Base-by-base conservation (phyloP, 2,797 vertebrate species). In the Pantherophis vulpinus region DNA sequence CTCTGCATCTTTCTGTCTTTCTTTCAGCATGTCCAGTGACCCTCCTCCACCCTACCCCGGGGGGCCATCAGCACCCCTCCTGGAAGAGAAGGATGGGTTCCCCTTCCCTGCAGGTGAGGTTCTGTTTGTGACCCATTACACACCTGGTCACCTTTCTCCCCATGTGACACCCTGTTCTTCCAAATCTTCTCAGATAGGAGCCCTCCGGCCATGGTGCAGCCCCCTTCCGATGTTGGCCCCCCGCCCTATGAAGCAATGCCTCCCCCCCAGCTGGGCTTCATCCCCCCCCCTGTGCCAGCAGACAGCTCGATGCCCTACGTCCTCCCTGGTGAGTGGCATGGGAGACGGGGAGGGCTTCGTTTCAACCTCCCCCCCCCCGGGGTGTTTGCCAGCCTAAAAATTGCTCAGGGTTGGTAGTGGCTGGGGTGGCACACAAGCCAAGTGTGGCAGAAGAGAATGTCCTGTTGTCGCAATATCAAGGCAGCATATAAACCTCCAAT, bases 1-100 rank as follows among this genome's bases (percentile, higher is more conserved):
- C 54, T 27, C 74, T 86, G 37, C 27, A 1, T 42, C 70, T 70
- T 32, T 37, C 8, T 54, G 8, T 54, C 51, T 54, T 10, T 54
- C 18, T 79, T 79, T 42, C 94, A 95, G 91, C 59, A 99, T 99
- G 99, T 99, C 99, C 91, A 99, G 92, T 9, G 99, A 99, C 95
- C 99, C 99, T 0, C 99, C 99, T 47, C 99, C 99, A 23, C 99
- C 99, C 1, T 99, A 99, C 94, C 99, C 99, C 0, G 99, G 99
- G 94, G 98, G 98, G 55, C 99, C 99, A 90, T 99, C 98, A 0
- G 99, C 98, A 6, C 99, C 99, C 0, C 97, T 98, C 51, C 97
- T 99, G 10, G 98, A 99, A 59, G 99, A 99, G 96, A 99, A 99
- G 96, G 98, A 98, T 6, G 98, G 99, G 91, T 98, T 98, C 0